These are phyloP conservation scores for Ornithoptera alexandrae DNA, from an alignment of 2,888 invertebrate genomes.

Conservation along the genomic window DNA sequence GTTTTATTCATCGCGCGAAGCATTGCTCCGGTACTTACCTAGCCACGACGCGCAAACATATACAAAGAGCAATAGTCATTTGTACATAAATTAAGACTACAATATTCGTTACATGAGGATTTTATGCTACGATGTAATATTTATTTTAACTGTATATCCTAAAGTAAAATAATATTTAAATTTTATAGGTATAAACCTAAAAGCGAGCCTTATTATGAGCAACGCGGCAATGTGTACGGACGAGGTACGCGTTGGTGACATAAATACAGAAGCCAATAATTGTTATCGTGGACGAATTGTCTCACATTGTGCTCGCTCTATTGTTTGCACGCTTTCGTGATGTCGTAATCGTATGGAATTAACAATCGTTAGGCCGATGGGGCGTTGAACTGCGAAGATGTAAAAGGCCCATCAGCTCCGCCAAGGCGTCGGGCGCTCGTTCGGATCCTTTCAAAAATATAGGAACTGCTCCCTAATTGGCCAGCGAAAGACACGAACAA, in stretches of 20 bases:
- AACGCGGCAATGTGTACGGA: not conserved
- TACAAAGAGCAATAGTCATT: not conserved
- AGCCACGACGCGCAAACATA: not conserved
- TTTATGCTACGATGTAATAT: no score
- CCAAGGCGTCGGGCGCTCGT: not conserved
- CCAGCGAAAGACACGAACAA: conserved; percentile 10
- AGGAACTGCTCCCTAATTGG: conserved; percentile 14
- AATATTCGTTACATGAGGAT: not conserved
- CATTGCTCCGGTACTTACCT: conserved; percentile 6
- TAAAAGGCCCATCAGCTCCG: conserved; percentile 20
- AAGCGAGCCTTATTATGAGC: no score
- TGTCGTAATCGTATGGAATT: conserved; percentile 46
- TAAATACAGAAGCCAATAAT: conserved; percentile 22
- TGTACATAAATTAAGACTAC: not conserved
- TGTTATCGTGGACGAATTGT: conserved; percentile 31
- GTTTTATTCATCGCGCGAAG: conserved; percentile 21
- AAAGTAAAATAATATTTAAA: no score
- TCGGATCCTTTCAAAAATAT: conserved; percentile 11
- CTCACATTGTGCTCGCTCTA: conserved; percentile 38
- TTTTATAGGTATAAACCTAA: no score
- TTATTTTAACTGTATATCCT: no score
- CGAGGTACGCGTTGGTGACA: conserved; percentile 15
- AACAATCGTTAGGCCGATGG: conserved; percentile 35
- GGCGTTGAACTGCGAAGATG: conserved; percentile 39
- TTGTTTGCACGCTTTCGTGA: conserved; percentile 46